These are phyloP conservation scores for Octopus sinensis DNA, from an alignment of 1,140 invertebrate species.

Conservation along the genomic window DNA sequence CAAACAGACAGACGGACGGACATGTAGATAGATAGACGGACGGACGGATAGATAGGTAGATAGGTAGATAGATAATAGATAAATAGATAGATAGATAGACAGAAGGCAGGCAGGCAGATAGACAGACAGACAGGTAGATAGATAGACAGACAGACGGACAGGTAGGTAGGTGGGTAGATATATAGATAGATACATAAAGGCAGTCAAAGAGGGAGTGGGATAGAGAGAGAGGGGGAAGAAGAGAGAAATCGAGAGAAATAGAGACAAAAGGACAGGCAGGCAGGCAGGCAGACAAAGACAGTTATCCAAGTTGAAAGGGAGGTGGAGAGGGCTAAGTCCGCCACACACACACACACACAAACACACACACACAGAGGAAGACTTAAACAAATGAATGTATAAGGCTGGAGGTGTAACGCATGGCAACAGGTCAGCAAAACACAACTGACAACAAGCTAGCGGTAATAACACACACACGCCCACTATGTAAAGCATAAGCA, in stretches of 20 bases:
- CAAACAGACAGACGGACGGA: background rate
- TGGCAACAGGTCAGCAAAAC: too few relatives aligned
- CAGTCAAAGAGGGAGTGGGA: background rate
- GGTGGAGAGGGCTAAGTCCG: background rate
- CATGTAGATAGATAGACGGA: background rate
- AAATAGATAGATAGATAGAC: background rate
- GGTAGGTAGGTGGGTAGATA: background rate
- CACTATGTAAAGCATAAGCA: too few relatives aligned
- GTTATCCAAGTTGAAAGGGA: background rate
- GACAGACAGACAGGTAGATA: background rate
- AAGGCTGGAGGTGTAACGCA: too few relatives aligned
- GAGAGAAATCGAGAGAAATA: background rate
- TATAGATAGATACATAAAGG: background rate
- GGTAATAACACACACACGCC: too few relatives aligned
- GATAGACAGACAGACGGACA: background rate
- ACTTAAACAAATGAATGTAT: too few relatives aligned
- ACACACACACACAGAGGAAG: too few relatives aligned
- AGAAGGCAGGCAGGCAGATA: background rate
- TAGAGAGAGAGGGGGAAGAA: background rate
- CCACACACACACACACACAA: too few relatives aligned
- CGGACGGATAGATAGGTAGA: background rate
- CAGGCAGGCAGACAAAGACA: background rate
- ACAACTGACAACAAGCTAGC: too few relatives aligned
- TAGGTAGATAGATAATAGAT: background rate
- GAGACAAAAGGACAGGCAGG: background rate